Evolutionary conservation across 2,888 invertebrate species (phyloP).

Genomic region (Hanleya hanleyi): DNA sequence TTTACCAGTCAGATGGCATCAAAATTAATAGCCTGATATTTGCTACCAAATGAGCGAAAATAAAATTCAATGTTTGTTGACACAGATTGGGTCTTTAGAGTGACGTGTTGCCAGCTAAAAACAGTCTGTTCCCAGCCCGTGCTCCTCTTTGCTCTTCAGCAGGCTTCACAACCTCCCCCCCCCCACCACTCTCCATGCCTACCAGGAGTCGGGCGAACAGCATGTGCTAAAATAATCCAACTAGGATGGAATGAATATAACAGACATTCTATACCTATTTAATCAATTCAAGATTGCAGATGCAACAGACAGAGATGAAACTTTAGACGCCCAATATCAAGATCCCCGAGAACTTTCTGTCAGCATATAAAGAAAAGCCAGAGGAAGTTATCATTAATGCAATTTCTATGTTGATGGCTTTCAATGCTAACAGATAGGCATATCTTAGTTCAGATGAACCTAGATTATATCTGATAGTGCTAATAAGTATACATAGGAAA

Average conservation of each 20-base stretch:
- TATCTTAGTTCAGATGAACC: background rate
- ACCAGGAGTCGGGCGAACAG: background rate
- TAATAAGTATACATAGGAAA: too few relatives aligned
- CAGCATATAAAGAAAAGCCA: background rate
- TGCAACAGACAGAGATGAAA: background rate
- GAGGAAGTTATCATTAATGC: too few relatives aligned
- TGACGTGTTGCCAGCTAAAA: too few relatives aligned
- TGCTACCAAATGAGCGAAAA: background rate
- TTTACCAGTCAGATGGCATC: background rate
- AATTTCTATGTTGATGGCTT: background rate
- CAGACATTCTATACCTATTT: background rate
- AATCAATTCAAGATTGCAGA: constrained; percentile 2
- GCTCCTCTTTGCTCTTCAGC: too few relatives aligned
- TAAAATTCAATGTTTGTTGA: background rate
- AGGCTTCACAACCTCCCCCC: background rate
- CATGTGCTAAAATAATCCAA: background rate
- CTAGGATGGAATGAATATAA: background rate
- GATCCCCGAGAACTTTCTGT: background rate
- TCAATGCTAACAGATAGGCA: background rate
- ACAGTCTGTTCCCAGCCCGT: too few relatives aligned
- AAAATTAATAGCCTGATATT: background rate
- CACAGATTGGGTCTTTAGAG: too few relatives aligned
- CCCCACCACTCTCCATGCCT: background rate
- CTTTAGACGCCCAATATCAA: background rate
- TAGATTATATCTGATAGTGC: background rate